A percentile compares a stretch with the other conserved stretches of the same genome.
Conservation (phyloP, 2,113 vertebrate species). For the Benitochromis conjunctus region DNA sequence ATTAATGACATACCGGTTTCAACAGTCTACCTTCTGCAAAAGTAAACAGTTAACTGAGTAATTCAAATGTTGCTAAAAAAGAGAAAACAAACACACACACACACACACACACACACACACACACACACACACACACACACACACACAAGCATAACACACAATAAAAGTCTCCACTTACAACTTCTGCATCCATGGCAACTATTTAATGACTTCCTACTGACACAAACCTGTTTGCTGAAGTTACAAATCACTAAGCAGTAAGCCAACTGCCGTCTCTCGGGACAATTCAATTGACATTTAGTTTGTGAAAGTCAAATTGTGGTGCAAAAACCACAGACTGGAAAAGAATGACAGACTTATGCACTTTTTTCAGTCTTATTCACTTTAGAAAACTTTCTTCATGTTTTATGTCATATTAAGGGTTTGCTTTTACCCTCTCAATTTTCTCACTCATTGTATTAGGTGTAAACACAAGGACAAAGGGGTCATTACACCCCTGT, state of each 20-base stretch:
- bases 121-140: not conserved
- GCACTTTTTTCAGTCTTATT: not conserved
- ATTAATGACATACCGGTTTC: not conserved
- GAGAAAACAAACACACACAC: not conserved
- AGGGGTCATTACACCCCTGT: conserved; percentile 5
- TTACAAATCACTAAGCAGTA: conserved; percentile 58
- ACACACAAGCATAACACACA: not conserved
- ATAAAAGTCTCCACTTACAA: conserved; percentile 26
- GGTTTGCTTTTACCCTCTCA: not conserved
- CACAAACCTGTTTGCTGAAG: conserved; percentile 54
- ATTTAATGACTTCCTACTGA: conserved; percentile 32
- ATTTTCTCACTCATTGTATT: not conserved
- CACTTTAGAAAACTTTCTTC: not conserved
- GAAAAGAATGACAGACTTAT: not conserved
- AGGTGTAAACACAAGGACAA: conserved; percentile 52
- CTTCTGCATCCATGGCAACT: conserved; percentile 40
- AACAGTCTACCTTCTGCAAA: not conserved
- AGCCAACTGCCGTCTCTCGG: not conserved
- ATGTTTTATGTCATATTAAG: not conserved
- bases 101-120: not conserved
- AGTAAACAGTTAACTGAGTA: not conserved
- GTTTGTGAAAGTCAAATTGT: conserved; percentile 14
- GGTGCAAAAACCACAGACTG: not conserved
- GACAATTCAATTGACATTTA: not conserved
- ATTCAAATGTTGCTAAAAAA: not conserved